These are phyloP conservation scores for Cancer borealis DNA, from an alignment of 2,888 invertebrate species.

Conservation along the genomic window DNA sequence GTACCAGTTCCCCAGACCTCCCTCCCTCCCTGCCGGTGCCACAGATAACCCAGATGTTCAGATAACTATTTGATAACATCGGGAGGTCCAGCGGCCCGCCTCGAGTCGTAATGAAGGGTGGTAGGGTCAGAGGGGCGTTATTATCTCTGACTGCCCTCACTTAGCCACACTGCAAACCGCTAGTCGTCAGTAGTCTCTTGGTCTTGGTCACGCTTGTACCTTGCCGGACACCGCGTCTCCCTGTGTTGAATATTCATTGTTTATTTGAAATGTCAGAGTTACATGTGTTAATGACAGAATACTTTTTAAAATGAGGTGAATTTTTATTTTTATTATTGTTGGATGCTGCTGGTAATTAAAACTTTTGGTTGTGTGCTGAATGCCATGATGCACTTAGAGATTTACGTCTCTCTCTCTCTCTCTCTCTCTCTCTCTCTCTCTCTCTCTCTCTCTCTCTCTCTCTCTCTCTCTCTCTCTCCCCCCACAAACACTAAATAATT, in stretches of 20 bases:
- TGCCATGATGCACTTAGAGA: too few species aligned
- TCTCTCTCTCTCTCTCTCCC: too few species aligned
- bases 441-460: too few species aligned
- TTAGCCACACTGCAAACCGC: neutral
- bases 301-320: neutral
- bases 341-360: too few species aligned
- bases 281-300: neutral
- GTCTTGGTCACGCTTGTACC: neutral
- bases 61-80: conserved; percentile 37
- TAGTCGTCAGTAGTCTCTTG: neutral
- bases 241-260: neutral
- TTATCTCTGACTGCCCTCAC: neutral
- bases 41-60: conserved; percentile 12
- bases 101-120: conserved; percentile 39
- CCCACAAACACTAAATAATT: too few species aligned
- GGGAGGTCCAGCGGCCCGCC: conserved; percentile 28
- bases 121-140: neutral
- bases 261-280: neutral
- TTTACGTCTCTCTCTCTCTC: too few species aligned
- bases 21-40: neutral
- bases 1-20: conserved; percentile 1
- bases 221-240: neutral
- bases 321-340: neutral
- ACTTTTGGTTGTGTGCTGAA: too few species aligned
- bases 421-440: too few species aligned